These are phyloP conservation scores for Stigmatopora nigra DNA, from an alignment of 2,113 vertebrate species.

Conservation along the genomic window DNA sequence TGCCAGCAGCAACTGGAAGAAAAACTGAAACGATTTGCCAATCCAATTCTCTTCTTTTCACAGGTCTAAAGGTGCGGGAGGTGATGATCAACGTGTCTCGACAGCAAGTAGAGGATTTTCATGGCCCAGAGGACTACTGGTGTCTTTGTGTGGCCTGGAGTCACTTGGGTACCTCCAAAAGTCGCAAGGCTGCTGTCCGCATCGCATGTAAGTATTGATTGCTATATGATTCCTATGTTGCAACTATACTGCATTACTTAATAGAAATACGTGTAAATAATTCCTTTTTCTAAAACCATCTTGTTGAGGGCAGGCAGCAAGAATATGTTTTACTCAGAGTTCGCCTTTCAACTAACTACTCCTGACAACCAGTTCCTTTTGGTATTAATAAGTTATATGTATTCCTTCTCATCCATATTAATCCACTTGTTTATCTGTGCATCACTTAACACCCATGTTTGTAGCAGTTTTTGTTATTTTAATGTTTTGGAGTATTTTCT, in stretches of 20 bases:
- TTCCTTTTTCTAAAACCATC: too few relatives aligned
- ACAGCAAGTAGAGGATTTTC: conserved; percentile 96
- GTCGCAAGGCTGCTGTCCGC: conserved; percentile 87
- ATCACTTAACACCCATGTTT: neutral
- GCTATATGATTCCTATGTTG: neutral
- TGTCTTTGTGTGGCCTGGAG: conserved; percentile 97
- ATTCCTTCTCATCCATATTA: too few relatives aligned
- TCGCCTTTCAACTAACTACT: too few relatives aligned
- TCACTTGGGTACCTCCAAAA: conserved; percentile 92
- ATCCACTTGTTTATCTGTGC: too few relatives aligned
- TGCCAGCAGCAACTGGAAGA: neutral
- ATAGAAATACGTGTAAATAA: too few relatives aligned
- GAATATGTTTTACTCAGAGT: too few relatives aligned
- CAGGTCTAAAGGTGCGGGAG: conserved; percentile 87
- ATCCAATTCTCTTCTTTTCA: neutral
- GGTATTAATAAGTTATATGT: too few relatives aligned
- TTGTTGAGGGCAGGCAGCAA: too few relatives aligned
- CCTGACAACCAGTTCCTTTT: too few relatives aligned
- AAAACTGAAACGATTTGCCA: neutral
- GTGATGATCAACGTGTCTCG: conserved; percentile 93
- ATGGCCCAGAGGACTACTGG: conserved; percentile 93
- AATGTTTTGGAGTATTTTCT: neutral
- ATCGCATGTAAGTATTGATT: conserved; percentile 85
- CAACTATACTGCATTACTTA: neutral
- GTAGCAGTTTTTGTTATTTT: neutral